Base-by-base conservation (phyloP, 2,113 vertebrate genomes). In the Otolemur garnettii region DNA sequence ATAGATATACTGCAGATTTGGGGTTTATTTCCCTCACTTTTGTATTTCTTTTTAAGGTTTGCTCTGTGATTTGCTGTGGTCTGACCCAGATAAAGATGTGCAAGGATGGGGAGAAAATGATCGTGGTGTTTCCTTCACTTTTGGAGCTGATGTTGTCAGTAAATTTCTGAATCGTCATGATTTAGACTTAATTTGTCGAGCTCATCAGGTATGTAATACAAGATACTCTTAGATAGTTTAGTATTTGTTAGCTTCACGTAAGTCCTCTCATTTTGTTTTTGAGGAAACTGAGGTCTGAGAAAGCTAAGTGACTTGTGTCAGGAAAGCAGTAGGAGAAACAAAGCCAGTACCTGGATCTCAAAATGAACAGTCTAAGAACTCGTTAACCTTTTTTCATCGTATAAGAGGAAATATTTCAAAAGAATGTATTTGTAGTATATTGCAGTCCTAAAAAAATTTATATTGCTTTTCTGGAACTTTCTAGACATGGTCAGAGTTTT, bases 51-150 rank as follows among this genome's bases (percentile, higher is more conserved):
- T 97, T 91, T 38, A 2, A 99, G 99, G 99, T 93, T 99, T 99
- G 97, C 99, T 99, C 80, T 99, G 99, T 98, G 99, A 99, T 98
- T 98, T 99, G 89, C 97, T 99, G 98, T 99, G 99, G 99, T 99
- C 99, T 71, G 99, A 99, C 97, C 99, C 99, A 80, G 99, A 99
- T 98, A 99, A 99, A 96, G 99, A 99, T 84, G 99, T 99, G 24
- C 99, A 99, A 97, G 99, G 99, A 55, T 99, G 99, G 99, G 99
- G 99, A 93, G 99, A 99, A 98, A 99, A 99, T 71, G 99, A 99
- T 98, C 99, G 99, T 75, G 99, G 99, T 3, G 99, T 99, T 90
- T 99, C 99, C 93, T 99, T 99, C 98, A 99, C 99, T 95, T 99
- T 99, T 71, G 99, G 99, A 93, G 99, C 99, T 75, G 99, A 99